phyloP scores from a whole-genome alignment of 2,888 invertebrate species.

The Tipula lateralis region DNA sequence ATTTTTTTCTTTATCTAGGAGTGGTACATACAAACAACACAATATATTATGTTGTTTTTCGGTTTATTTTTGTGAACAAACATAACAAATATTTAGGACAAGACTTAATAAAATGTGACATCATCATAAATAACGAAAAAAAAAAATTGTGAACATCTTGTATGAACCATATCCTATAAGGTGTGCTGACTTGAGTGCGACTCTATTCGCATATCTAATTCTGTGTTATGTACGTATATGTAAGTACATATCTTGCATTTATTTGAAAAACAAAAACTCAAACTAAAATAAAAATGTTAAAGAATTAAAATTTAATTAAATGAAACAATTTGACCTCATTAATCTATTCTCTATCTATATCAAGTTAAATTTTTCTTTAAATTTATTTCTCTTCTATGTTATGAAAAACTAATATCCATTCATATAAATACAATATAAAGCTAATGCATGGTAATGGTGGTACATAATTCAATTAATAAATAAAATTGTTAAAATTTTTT shows the following conservation, averaged over 20 bases:
- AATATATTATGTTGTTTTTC: slow-evolving; percentile 3
- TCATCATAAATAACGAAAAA: background rate
- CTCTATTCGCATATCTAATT: background rate
- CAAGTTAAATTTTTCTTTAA: background rate
- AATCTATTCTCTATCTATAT: background rate
- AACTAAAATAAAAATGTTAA: background rate
- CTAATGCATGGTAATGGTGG: background rate
- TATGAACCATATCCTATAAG: no score
- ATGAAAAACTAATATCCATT: background rate
- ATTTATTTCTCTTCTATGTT: background rate
- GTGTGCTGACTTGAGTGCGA: background rate
- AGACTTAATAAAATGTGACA: slow-evolving; percentile 19
- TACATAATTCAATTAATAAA: background rate
- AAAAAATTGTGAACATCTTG: background rate
- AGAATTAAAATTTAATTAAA: slow-evolving; percentile 13
- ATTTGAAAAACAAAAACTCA: background rate
- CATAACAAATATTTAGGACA: slow-evolving; percentile 11
- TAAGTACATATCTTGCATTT: background rate
- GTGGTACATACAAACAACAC: background rate
- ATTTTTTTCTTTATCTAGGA: slow-evolving; percentile 19
- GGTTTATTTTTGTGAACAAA: background rate
- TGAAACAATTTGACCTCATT: slow-evolving; percentile 11
- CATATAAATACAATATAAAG: background rate
- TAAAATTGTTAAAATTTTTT: background rate
- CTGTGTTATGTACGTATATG: background rate